Evolutionary conservation across 2,797 vertebrate species (phyloP).

Genomic region (Diplodus puntazzo): DNA sequence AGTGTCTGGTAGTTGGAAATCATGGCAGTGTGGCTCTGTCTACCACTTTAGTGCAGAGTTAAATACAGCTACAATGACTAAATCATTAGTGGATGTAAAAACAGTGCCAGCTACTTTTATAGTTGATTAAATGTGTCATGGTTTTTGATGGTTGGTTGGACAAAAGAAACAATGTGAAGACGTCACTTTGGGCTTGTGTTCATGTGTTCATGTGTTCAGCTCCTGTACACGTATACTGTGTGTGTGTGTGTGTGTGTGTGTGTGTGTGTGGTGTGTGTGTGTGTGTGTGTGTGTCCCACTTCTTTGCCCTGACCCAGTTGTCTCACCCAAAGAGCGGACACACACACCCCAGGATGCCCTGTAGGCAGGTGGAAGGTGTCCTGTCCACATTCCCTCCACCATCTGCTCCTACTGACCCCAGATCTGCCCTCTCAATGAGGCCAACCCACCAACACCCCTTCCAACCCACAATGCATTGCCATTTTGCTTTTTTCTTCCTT

Average conservation of each 20-base stretch:
- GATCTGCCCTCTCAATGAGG: constrained; percentile 54
- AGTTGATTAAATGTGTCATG: too few species aligned
- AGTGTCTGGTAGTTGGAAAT: neutral
- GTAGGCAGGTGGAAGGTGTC: constrained; percentile 70
- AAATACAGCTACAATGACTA: neutral
- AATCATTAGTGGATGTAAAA: too few species aligned
- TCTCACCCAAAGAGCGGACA: constrained; percentile 41
- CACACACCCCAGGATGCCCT: constrained; percentile 54
- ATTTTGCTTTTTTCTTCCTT: neutral
- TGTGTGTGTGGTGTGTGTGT: constrained; percentile 21
- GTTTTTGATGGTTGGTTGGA: too few species aligned
- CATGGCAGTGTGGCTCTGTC: neutral
- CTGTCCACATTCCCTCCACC: constrained; percentile 51
- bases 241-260: constrained; percentile 1
- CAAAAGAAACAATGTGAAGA: too few species aligned
- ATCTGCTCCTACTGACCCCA: constrained; percentile 64
- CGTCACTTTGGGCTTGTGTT: too few species aligned
- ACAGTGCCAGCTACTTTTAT: too few species aligned
- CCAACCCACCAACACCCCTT: constrained; percentile 20
- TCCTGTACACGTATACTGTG: neutral
- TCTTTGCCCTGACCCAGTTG: constrained; percentile 66
- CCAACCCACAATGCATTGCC: neutral
- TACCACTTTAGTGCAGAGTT: neutral
- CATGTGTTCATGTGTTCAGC: too few species aligned
- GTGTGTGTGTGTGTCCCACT: constrained; percentile 43